These are phyloP conservation scores for Dasypolia templi DNA, from an alignment of 2,888 invertebrate species.

Conservation along the genomic window DNA sequence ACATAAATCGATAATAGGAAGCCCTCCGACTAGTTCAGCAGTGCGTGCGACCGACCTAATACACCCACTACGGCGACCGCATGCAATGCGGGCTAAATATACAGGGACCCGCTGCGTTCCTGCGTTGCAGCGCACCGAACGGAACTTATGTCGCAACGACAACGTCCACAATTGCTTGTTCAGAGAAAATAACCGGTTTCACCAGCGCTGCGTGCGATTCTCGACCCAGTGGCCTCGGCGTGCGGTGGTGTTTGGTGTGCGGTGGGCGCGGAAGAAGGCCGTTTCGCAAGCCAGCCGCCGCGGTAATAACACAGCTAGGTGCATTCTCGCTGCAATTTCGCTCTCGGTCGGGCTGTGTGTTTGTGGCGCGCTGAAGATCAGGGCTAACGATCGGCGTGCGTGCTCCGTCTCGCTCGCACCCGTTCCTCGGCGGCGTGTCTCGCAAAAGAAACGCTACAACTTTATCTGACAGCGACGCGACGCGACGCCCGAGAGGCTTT, in stretches of 20 bases:
- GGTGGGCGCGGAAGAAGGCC: slow-evolving; percentile 77
- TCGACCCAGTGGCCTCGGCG: slow-evolving; percentile 70
- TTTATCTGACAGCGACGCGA: slow-evolving; percentile 89
- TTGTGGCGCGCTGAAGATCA: slow-evolving; percentile 91
- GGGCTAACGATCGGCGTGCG: slow-evolving; percentile 89
- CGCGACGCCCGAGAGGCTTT: slow-evolving; percentile 89
- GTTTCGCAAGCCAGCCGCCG: slow-evolving; percentile 80
- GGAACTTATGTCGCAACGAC: slow-evolving; percentile 86
- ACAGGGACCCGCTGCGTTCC: slow-evolving; percentile 83
- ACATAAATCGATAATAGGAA: slow-evolving; percentile 90
- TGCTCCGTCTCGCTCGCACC: slow-evolving; percentile 82
- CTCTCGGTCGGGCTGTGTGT: slow-evolving; percentile 91
- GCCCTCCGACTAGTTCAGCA: slow-evolving; percentile 90
- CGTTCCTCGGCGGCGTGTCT: slow-evolving; percentile 74
- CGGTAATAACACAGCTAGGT: slow-evolving; percentile 90
- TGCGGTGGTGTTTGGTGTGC: slow-evolving; percentile 72
- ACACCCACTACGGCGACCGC: slow-evolving; percentile 86
- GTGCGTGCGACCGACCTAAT: slow-evolving; percentile 90
- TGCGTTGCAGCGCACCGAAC: slow-evolving; percentile 76
- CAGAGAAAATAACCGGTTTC: slow-evolving; percentile 86
- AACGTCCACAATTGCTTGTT: slow-evolving; percentile 88
- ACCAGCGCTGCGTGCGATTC: slow-evolving; percentile 69
- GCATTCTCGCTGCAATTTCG: slow-evolving; percentile 90
- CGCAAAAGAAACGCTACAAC: slow-evolving; percentile 89
- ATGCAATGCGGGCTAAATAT: slow-evolving; percentile 90